Conservation (phyloP, 2,113 vertebrate genomes). For the Lepisosteus osseus region DNA sequence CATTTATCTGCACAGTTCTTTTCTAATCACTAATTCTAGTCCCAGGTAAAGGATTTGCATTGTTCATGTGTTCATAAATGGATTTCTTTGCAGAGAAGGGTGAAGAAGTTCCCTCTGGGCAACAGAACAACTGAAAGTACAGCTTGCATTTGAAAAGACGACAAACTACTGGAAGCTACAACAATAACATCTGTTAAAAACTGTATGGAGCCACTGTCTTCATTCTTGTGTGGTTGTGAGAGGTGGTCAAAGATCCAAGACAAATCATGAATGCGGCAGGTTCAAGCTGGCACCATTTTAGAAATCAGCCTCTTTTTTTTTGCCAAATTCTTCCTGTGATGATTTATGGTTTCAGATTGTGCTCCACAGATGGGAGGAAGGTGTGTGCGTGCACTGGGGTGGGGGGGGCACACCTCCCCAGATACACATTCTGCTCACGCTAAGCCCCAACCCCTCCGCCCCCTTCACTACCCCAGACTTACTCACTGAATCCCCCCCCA, state of each 20-base stretch:
- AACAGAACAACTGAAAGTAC: background rate
- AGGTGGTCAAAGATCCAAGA: background rate
- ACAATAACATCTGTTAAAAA: too few relatives aligned
- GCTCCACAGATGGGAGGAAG: background rate
- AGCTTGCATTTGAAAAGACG: background rate
- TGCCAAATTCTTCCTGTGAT: too few relatives aligned
- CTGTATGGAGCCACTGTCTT: too few relatives aligned
- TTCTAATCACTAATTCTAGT: background rate
- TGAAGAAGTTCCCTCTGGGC: background rate
- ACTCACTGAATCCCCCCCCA: background rate
- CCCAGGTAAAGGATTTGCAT: background rate
- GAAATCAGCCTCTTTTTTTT: background rate
- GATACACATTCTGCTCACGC: background rate
- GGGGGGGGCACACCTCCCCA: background rate
- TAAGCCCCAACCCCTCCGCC: background rate
- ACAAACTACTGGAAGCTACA: background rate
- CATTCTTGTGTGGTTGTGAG: background rate
- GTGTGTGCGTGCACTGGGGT: background rate
- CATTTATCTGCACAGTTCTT: too few relatives aligned
- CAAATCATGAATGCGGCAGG: background rate
- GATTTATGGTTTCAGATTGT: background rate
- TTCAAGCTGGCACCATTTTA: too few relatives aligned
- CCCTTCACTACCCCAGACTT: background rate
- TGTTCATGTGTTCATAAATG: background rate
- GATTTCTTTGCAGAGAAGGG: background rate